phyloP scores from a whole-genome alignment of 2,888 invertebrate genomes.

The Baccha elongata region DNA sequence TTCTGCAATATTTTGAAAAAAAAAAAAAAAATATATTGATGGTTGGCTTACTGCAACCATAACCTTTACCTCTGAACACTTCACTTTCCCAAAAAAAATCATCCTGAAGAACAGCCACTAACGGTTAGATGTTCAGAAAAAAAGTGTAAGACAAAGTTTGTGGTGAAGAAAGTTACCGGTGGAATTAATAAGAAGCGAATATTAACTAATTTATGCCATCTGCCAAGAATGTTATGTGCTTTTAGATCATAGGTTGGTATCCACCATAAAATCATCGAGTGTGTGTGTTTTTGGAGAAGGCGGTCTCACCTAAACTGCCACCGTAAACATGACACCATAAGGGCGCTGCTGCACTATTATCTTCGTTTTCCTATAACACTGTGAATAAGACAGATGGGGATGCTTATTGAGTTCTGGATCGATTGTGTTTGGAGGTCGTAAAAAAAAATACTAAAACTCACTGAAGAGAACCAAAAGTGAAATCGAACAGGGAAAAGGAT shows the following conservation, averaged over 20 bases:
- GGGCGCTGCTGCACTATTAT: constrained; percentile 33
- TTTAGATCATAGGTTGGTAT: constrained; percentile 59
- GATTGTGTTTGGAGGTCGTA: constrained; percentile 56
- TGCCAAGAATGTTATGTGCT: constrained; percentile 58
- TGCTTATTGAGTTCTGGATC: constrained; percentile 60
- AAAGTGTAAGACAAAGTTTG: constrained; percentile 27
- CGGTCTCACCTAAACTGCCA: constrained; percentile 15
- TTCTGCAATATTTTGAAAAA: background rate
- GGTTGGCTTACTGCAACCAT: constrained; percentile 21
- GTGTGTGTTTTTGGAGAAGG: constrained; percentile 12
- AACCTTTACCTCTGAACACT: background rate
- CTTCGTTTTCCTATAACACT: too few species aligned
- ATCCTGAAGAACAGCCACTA: background rate
- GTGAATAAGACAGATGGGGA: constrained; percentile 62
- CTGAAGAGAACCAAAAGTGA: constrained; percentile 6
- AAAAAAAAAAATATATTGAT: constrained; percentile 39
- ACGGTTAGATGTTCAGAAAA: background rate
- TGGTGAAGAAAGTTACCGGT: constrained; percentile 52
- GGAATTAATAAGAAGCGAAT: constrained; percentile 66
- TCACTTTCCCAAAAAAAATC: background rate
- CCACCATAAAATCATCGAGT: background rate
- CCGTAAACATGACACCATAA: constrained; percentile 51
- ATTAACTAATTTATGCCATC: constrained; percentile 70
- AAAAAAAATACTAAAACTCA: constrained; percentile 50
- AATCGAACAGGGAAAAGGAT: constrained; percentile 60